phyloP scores from a whole-genome alignment of 1,140 invertebrate genomes.

The Pseudachorutes palmiensis region DNA sequence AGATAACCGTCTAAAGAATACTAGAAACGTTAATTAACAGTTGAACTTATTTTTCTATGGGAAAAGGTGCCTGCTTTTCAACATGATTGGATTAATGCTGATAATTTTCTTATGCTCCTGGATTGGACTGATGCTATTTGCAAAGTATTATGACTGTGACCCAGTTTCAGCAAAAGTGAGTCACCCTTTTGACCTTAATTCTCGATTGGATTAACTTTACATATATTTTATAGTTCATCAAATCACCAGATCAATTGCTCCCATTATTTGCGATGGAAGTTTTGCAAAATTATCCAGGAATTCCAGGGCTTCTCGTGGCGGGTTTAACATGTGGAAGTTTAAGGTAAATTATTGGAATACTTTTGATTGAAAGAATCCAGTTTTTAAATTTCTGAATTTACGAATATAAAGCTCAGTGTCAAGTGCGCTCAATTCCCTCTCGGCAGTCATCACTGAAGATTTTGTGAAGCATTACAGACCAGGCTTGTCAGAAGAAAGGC shows the following conservation, averaged over 20 bases:
- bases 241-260: slow-evolving; percentile 44
- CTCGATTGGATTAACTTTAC: not conserved
- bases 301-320: slow-evolving; percentile 51
- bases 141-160: slow-evolving; percentile 21
- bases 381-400: slow-evolving; percentile 41
- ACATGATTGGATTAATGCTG: slow-evolving; percentile 29
- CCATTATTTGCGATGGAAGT: slow-evolving; percentile 50
- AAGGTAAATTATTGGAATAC: slow-evolving; percentile 44
- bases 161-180: slow-evolving; percentile 21
- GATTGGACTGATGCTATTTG: slow-evolving; percentile 25
- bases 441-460: slow-evolving; percentile 83
- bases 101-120: slow-evolving; percentile 26
- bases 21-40: not conserved
- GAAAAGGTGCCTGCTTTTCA: slow-evolving; percentile 24
- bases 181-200: not conserved
- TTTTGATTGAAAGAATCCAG: too few relatives aligned
- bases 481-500: slow-evolving; percentile 16
- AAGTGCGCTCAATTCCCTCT: slow-evolving; percentile 78
- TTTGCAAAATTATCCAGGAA: slow-evolving; percentile 41
- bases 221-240: slow-evolving; percentile 31
- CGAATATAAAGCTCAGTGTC: slow-evolving; percentile 74
- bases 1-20: not conserved
- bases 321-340: slow-evolving; percentile 52
- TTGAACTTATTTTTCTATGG: not conserved
- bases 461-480: slow-evolving; percentile 50